Conservation (phyloP, 2,113 vertebrate genomes). For the Anguilla rostrata region DNA sequence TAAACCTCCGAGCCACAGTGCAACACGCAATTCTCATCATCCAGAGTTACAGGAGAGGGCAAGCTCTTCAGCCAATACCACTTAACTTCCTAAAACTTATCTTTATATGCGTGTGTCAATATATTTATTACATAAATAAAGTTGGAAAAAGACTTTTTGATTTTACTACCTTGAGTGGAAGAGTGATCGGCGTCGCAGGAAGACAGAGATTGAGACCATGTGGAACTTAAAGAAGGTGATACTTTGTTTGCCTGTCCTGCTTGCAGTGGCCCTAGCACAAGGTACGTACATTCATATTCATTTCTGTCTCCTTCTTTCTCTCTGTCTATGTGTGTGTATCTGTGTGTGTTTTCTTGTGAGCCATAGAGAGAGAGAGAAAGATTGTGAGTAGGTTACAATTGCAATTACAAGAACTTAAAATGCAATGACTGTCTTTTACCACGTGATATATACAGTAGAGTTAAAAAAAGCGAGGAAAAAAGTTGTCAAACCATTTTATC, state of each 20-base stretch:
- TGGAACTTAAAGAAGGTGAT: conserved; percentile 60
- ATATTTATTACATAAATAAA: not conserved
- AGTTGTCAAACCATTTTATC: not conserved
- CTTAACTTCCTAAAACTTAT: not conserved
- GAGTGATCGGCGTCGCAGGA: not conserved
- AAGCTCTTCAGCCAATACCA: not conserved
- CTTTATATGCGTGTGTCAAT: not conserved
- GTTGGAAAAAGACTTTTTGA: not conserved
- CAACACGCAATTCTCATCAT: conserved; percentile 55
- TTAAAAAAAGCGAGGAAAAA: too few species aligned
- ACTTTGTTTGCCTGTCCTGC: conserved; percentile 57
- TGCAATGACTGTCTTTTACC: too few species aligned
- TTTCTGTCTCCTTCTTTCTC: conserved; percentile 6
- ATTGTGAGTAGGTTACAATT: too few species aligned
- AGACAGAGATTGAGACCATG: conserved; percentile 55
- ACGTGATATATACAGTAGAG: not conserved
- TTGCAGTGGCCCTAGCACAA: conserved; percentile 59
- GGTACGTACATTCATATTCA: conserved; percentile 60
- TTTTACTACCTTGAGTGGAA: not conserved
- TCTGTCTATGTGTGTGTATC: too few species aligned
- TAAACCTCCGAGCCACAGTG: conserved; percentile 64
- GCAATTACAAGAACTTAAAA: too few species aligned
- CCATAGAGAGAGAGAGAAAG: too few species aligned
- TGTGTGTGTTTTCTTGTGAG: too few species aligned
- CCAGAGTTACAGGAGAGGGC: conserved; percentile 39